A percentile compares a stretch with the other conserved stretches of the same genome.
phyloP scores from a whole-genome alignment of 2,888 invertebrate genomes.

The Agrotis clavis region DNA sequence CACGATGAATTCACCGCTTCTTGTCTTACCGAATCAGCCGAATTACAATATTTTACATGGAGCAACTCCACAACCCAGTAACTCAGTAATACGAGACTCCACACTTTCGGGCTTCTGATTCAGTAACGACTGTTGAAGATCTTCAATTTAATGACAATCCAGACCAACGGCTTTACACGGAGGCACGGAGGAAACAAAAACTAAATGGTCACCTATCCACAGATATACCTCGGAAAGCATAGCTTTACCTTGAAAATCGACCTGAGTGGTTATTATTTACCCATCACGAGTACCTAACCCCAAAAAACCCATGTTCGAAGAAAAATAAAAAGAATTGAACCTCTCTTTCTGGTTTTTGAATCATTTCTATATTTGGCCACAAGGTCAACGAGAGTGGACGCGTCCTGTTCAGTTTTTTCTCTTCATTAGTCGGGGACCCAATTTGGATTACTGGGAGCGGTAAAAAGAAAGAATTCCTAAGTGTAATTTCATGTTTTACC shows the following conservation, averaged over 20 bases:
- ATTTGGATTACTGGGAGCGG: slow-evolving; percentile 44
- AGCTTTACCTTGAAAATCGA: too few relatives aligned
- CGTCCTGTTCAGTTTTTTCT: slow-evolving; percentile 59
- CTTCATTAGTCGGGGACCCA: slow-evolving; percentile 68
- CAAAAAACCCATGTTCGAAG: not conserved
- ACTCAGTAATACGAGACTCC: too few relatives aligned
- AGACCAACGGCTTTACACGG: too few relatives aligned
- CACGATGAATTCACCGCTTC: too few relatives aligned
- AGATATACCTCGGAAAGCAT: too few relatives aligned
- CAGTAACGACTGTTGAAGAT: not conserved
- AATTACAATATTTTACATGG: too few relatives aligned
- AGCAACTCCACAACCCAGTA: too few relatives aligned
- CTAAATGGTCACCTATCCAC: too few relatives aligned
- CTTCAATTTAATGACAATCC: not conserved
- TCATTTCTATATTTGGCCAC: slow-evolving; percentile 66
- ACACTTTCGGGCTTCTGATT: too few relatives aligned
- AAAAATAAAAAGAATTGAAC: slow-evolving; percentile 14
- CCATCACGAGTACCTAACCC: too few relatives aligned
- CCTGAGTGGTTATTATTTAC: too few relatives aligned
- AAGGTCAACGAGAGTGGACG: slow-evolving; percentile 64
- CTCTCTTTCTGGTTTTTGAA: not conserved
- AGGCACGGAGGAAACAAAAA: not conserved
- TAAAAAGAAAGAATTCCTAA: slow-evolving; percentile 33
- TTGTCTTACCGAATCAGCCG: too few relatives aligned
- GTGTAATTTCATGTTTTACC: slow-evolving; percentile 25